A percentile compares a stretch with the other conserved stretches of the same genome.
These are phyloP conservation scores for Panagrolaimus sp. DNA, from an alignment of 1,140 invertebrate species.

Conservation along the genomic window DNA sequence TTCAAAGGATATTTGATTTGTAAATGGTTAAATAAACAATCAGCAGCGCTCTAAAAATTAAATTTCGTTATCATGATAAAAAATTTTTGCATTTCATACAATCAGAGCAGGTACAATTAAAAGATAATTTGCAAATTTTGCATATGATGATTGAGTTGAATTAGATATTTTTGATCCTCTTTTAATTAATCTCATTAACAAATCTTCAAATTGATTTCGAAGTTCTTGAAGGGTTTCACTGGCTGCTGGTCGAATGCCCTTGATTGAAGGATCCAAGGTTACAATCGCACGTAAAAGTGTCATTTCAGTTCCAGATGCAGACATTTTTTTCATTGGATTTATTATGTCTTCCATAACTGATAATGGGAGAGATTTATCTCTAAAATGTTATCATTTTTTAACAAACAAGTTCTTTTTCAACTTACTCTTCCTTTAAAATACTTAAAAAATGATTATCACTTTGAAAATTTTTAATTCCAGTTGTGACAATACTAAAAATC, in stretches of 20 bases:
- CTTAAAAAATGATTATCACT: slow-evolving; percentile 10
- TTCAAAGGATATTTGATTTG: slow-evolving; percentile 4
- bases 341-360: slow-evolving; percentile 22
- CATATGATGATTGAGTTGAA: slow-evolving; percentile 9
- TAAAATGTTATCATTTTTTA: slow-evolving; percentile 2
- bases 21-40: neutral
- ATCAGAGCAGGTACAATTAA: slow-evolving; percentile 1
- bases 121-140: slow-evolving; percentile 8
- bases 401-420: neutral
- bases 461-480: neutral
- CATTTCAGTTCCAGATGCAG: slow-evolving; percentile 19
- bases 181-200: slow-evolving; percentile 19
- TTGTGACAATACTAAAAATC: slow-evolving; percentile 6
- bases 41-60: slow-evolving; percentile 7
- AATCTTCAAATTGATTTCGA: slow-evolving; percentile 27
- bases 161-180: slow-evolving; percentile 8
- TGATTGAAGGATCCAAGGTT: slow-evolving; percentile 26
- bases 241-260: slow-evolving; percentile 30
- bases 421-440: neutral
- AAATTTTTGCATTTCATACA: neutral
- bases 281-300: slow-evolving; percentile 28
- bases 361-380: slow-evolving; percentile 8
- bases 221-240: slow-evolving; percentile 23
- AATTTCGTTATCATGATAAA: neutral
- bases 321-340: slow-evolving; percentile 17